Percentiles rank a stretch among this genome's conserved stretches.
Evolutionary conservation across 2,888 invertebrate species (phyloP).

Genomic region (Drosophila testacea): DNA sequence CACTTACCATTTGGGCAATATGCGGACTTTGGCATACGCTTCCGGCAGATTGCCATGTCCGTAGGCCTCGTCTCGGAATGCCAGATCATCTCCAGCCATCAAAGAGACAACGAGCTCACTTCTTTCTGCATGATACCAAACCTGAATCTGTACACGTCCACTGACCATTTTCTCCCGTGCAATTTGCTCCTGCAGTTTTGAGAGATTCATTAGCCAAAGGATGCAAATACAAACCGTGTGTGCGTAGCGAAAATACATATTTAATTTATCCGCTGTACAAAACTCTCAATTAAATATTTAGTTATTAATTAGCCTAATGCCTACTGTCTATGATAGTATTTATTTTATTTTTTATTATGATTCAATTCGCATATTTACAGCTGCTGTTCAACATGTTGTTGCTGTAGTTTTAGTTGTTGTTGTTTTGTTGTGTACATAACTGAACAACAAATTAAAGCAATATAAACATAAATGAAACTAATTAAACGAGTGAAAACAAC

Average conservation of each 20-base stretch:
- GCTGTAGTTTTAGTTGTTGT: slow-evolving; percentile 32
- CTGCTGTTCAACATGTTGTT: slow-evolving; percentile 40
- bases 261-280: slow-evolving; percentile 21
- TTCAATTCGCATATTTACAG: slow-evolving; percentile 68
- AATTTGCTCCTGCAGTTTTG: slow-evolving; percentile 87
- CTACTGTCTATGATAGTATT: slow-evolving; percentile 40
- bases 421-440: slow-evolving; percentile 60
- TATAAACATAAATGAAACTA: slow-evolving; percentile 68
- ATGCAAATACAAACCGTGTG: slow-evolving; percentile 9
- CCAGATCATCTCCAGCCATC: slow-evolving; percentile 94
- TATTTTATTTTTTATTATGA: slow-evolving; percentile 18
- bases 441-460: slow-evolving; percentile 73
- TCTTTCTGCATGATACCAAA: slow-evolving; percentile 94
- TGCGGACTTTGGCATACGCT: slow-evolving; percentile 93
- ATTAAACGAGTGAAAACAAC: slow-evolving; percentile 64
- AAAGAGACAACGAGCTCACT: slow-evolving; percentile 93
- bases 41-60: slow-evolving; percentile 93
- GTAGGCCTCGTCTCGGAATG: slow-evolving; percentile 90
- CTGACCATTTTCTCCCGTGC: slow-evolving; percentile 91
- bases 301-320: slow-evolving; percentile 40
- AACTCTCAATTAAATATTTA: slow-evolving; percentile 19
- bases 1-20: slow-evolving; percentile 92
- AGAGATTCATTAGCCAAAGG: slow-evolving; percentile 26
- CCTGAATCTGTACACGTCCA: slow-evolving; percentile 94
- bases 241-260: slow-evolving; percentile 19